Evolutionary conservation across 2,113 vertebrate species (phyloP), one percentile per base, ranked within the genome.

Genomic region (Dolichotis patagonum): DNA sequence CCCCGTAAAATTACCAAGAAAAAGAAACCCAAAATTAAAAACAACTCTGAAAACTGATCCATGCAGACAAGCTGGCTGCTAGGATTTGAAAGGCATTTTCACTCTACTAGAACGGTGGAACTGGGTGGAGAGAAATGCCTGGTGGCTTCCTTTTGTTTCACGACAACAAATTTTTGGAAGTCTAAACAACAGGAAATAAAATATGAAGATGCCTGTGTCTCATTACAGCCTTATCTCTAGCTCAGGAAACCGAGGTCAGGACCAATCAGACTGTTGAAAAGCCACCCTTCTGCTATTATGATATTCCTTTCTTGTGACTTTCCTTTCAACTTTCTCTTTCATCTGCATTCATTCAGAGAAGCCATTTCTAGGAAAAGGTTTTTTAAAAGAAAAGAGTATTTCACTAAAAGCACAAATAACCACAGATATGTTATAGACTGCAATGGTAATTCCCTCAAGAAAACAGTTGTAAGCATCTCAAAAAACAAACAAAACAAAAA

Each of bases 11-110:
- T 91, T 91, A 95, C 77, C 91, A 85, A 96, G 80, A 95, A 84
- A 91, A 75, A 78, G 71, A 91, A 94, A 73, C 92, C 81, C 90
- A 82, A 96, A 95, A 93, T 95, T 93, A 84, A 97, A 93, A 92
- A 94, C 90, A 90, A 85, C 73, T 89, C 96, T 87, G 80, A 96
- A 93, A 96, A 86, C 90, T 43, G 94, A 96, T 77, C 88, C 63
- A 49, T 49, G n/a, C 62, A 92, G 90, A 73, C 87, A 80, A 81
- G 63, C 56, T 90, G 84, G 28, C 73, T 94, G 92, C 85, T 95
- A 69, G 69, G 89, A 85, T 85, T 69, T 63, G 73, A 54, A 65
- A 93, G 67, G 62, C 75, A 65, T 60, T 83, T 89, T 96, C 83
- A 67, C 81, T 80, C 35, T 94, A 38, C 24, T n/a, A 88, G 52